Percentiles rank a stretch among this genome's conserved stretches.
Conservation (phyloP, 2,888 invertebrate species). For the Phyto melanocephala region DNA sequence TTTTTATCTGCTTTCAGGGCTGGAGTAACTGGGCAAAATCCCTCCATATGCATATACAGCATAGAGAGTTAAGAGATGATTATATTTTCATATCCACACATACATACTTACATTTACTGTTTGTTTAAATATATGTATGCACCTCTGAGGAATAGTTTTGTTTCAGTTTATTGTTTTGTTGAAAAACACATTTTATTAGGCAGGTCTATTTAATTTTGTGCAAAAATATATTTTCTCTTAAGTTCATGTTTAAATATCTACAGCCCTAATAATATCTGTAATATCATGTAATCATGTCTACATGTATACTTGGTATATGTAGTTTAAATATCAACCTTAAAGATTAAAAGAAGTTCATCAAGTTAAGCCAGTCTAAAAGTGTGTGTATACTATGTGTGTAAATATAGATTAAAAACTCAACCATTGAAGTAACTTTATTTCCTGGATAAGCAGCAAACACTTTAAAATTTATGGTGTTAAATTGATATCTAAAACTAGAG, state of each 20-base stretch:
- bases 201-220: not conserved
- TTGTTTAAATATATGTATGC: too few species aligned
- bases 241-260: not conserved
- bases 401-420: constrained; percentile 47
- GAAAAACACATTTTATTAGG: not conserved
- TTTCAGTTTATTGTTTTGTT: not conserved
- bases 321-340: constrained; percentile 8
- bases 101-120: not conserved
- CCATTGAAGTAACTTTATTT: constrained; percentile 56
- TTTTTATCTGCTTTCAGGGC: constrained; percentile 40
- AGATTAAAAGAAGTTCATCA: constrained; percentile 56
- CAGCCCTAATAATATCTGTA: not conserved
- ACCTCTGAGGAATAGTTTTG: not conserved
- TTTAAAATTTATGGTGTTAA: constrained; percentile 56
- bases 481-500: constrained; percentile 37
- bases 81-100: not conserved
- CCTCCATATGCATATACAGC: not conserved
- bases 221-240: too few species aligned
- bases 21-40: too few species aligned
- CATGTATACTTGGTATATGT: not conserved
- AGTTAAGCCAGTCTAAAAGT: constrained; percentile 37
- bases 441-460: constrained; percentile 56
- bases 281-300: not conserved
- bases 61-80: constrained; percentile 3
- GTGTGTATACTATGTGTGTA: not conserved